Evolutionary conservation across 2,797 vertebrate species (phyloP).

Genomic region (Lophotriccus pileatus): DNA sequence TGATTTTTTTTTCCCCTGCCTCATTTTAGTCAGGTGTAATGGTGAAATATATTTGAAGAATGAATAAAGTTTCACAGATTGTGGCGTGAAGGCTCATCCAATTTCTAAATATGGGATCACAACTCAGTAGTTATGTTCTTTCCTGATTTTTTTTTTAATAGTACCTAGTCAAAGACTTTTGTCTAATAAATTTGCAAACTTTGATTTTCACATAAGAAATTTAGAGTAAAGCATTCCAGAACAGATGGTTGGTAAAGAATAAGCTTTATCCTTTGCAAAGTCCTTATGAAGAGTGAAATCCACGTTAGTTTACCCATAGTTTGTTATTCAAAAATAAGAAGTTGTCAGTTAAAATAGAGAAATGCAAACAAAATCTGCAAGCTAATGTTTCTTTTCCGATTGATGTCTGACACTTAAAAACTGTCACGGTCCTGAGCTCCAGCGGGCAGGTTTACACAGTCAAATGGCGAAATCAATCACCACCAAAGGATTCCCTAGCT

Average conservation of each 20-base stretch:
- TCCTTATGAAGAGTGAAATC: neutral
- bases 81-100: neutral
- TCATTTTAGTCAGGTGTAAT: neutral
- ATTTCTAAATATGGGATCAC: neutral
- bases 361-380: neutral
- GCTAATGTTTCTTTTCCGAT: neutral
- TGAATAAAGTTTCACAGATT: neutral
- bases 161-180: neutral
- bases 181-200: neutral
- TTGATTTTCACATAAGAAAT: neutral
- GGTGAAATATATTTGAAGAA: neutral
- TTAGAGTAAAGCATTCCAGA: neutral
- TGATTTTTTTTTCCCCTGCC: rapidly evolving
- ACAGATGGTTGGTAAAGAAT: neutral
- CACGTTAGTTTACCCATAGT: neutral
- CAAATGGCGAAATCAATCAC: neutral
- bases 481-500: neutral
- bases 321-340: neutral
- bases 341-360: neutral
- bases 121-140: neutral
- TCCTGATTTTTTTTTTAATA: neutral
- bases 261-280: neutral
- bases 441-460: neutral
- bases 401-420: neutral
- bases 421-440: neutral